Conservation (phyloP, 35 echinoderm and acorn worm genomes). For the Ophioderma brevispina region DNA sequence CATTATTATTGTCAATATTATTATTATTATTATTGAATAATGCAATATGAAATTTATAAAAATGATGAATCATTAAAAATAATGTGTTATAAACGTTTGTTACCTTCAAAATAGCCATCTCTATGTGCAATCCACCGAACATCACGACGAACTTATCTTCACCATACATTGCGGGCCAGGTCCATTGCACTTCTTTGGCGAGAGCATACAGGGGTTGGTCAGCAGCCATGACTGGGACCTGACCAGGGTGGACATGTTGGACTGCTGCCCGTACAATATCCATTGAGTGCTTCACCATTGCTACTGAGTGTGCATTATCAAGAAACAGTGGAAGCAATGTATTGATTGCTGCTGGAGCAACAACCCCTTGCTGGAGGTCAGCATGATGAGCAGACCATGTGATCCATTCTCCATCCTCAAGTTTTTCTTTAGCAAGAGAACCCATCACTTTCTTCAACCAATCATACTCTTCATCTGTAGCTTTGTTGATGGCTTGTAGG, state of each 20-base stretch:
- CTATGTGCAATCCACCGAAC: slow-evolving; percentile 49
- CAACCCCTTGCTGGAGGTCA: neutral
- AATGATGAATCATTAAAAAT: too few relatives aligned
- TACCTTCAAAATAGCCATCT: slow-evolving; percentile 39
- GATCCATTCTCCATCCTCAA: neutral
- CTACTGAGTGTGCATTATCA: slow-evolving; percentile 53
- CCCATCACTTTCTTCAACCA: slow-evolving; percentile 6
- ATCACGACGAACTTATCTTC: slow-evolving; percentile 57
- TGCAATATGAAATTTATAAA: too few relatives aligned
- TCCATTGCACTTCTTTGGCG: slow-evolving; percentile 61
- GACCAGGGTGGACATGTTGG: slow-evolving; percentile 34
- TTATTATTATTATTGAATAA: too few relatives aligned
- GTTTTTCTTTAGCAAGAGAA: neutral
- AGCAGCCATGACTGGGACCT: slow-evolving; percentile 29
- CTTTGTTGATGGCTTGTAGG: neutral
- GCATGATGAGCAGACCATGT: slow-evolving; percentile 61
- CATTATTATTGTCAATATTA: too few relatives aligned
- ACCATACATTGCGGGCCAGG: slow-evolving; percentile 44
- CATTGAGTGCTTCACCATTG: slow-evolving; percentile 65
- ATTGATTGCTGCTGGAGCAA: neutral
- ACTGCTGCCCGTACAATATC: slow-evolving; percentile 2
- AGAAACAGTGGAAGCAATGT: slow-evolving; percentile 55
- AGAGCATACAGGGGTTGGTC: slow-evolving; percentile 62
- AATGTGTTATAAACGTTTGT: too few relatives aligned
- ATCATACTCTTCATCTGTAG: neutral